Conservation (phyloP, 2,888 invertebrate species). For the Leptopilina syphax region DNA sequence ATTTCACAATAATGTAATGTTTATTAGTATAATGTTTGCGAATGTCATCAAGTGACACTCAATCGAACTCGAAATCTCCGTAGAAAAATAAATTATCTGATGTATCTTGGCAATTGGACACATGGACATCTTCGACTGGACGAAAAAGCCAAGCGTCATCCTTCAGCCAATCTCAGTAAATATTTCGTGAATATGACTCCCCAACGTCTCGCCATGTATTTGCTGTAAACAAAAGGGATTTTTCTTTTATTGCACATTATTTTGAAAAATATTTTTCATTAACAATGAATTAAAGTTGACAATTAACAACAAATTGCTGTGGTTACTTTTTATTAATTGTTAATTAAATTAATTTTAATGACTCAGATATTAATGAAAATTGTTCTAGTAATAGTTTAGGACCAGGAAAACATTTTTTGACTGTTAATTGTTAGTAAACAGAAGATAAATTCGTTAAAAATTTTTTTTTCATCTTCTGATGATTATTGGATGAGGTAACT, state of each 20-base stretch:
- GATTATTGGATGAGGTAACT: no score
- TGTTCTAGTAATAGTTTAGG: no score
- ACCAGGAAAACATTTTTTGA: no score
- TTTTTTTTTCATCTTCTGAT: no score
- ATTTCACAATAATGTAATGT: not conserved
- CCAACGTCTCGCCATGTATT: conserved; percentile 74
- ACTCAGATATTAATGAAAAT: no score
- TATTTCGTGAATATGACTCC: conserved; percentile 68
- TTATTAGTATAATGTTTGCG: not conserved
- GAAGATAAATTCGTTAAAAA: no score
- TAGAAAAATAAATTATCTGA: conserved; percentile 36
- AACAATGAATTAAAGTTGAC: no score
- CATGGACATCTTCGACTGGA: conserved; percentile 12
- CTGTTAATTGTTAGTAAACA: no score
- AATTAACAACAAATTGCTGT: no score
- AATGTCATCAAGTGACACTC: not conserved
- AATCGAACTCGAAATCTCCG: conserved; percentile 36
- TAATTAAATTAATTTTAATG: no score
- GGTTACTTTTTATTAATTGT: no score
- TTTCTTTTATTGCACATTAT: conserved; percentile 60
- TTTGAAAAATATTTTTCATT: no score
- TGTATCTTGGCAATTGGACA: conserved; percentile 25
- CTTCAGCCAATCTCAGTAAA: conserved; percentile 63
- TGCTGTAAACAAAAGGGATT: conserved; percentile 71
- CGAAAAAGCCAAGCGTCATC: conserved; percentile 40